These are phyloP conservation scores for Leptinotarsa undecemlineata DNA, from an alignment of 1,140 invertebrate genomes.

Conservation along the genomic window DNA sequence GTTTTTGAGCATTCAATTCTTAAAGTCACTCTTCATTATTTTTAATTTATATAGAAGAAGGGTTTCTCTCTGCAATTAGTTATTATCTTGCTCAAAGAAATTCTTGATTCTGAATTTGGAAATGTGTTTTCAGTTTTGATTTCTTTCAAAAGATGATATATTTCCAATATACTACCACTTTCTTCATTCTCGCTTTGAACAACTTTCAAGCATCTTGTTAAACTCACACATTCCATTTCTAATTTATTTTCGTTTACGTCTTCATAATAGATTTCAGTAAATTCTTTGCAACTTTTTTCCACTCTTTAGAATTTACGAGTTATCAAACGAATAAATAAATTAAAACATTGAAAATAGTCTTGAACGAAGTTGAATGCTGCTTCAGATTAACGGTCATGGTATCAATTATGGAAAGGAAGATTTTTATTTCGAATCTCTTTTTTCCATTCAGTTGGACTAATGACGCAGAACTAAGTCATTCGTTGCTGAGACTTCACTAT, in stretches of 20 bases:
- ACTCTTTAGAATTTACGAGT: neutral
- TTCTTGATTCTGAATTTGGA: neutral
- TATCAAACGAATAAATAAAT: too few relatives aligned
- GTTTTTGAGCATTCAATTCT: conserved; percentile 12
- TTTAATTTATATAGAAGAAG: neutral
- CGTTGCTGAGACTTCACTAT: too few relatives aligned
- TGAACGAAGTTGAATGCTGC: neutral
- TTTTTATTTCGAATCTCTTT: too few relatives aligned
- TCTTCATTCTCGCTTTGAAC: neutral
- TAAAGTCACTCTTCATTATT: neutral
- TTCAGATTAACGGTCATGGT: too few relatives aligned
- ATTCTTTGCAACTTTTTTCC: neutral
- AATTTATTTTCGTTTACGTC: neutral
- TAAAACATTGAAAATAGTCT: neutral
- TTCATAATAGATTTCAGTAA: conserved; percentile 13
- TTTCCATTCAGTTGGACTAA: too few relatives aligned
- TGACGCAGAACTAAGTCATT: too few relatives aligned
- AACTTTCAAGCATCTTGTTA: neutral
- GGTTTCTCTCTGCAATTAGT: neutral
- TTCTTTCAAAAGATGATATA: neutral
- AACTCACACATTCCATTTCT: neutral
- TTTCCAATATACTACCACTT: neutral
- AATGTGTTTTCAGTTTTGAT: neutral
- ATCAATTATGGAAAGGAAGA: too few relatives aligned
- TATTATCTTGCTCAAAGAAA: neutral